These are phyloP conservation scores for Cataglyphis albicans DNA, from an alignment of 2,888 invertebrate genomes.

Conservation along the genomic window DNA sequence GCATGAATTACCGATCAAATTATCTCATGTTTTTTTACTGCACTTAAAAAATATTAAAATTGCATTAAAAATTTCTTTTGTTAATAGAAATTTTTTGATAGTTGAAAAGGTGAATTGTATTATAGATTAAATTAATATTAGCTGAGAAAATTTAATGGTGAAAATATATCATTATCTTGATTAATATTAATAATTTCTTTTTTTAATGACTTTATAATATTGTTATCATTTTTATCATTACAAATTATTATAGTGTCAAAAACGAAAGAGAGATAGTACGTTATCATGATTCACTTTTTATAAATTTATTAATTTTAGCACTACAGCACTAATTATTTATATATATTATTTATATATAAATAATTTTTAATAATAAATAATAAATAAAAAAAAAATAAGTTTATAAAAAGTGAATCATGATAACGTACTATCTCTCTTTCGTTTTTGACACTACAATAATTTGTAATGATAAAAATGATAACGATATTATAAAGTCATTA, in stretches of 20 bases:
- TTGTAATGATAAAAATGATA: too few species aligned
- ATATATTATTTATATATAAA: too few species aligned
- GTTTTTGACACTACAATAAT: too few species aligned
- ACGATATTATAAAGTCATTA: too few species aligned
- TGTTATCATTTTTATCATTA: not conserved
- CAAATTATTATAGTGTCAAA: not conserved
- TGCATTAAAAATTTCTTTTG: not conserved
- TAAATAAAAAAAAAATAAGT: too few species aligned
- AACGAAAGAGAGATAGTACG: not conserved
- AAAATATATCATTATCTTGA: not conserved
- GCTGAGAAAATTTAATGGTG: not conserved
- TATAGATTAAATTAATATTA: conserved; percentile 3
- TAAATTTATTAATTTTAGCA: not conserved
- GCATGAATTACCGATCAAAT: conserved; percentile 20
- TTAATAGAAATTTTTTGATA: not conserved
- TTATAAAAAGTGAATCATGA: too few species aligned
- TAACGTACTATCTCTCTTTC: too few species aligned
- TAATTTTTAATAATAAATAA: too few species aligned
- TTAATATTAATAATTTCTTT: conserved; percentile 10
- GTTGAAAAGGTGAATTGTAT: not conserved
- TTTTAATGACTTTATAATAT: not conserved
- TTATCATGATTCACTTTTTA: not conserved
- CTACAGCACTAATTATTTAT: not conserved
- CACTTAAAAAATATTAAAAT: not conserved
- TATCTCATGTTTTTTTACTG: not conserved